These are phyloP conservation scores for Patella pellucida DNA, from an alignment of 2,888 invertebrate genomes.

Conservation along the genomic window DNA sequence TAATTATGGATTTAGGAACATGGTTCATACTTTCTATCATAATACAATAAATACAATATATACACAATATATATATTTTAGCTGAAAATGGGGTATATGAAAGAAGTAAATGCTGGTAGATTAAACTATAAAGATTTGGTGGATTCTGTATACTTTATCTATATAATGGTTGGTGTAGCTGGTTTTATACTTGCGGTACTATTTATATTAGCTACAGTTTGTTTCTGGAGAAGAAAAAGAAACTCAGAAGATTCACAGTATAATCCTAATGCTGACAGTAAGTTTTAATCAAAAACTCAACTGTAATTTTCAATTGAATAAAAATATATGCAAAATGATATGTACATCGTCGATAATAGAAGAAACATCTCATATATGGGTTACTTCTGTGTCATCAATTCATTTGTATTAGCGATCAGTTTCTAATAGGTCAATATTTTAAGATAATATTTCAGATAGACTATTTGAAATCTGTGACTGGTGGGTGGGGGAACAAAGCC, in stretches of 20 bases:
- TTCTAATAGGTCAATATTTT: no score
- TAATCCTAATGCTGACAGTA: neutral
- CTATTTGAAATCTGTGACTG: no score
- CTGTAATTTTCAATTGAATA: neutral
- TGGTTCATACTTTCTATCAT: neutral
- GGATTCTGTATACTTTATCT: constrained; percentile 43
- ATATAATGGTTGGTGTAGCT: constrained; percentile 39
- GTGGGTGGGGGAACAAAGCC: no score
- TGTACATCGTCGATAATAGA: no score
- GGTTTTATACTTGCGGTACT: constrained; percentile 33
- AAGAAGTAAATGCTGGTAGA: constrained; percentile 27
- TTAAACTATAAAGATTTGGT: constrained; percentile 40
- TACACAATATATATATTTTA: constrained; percentile 17
- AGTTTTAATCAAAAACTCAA: neutral
- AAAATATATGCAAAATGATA: no score
- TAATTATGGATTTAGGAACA: no score
- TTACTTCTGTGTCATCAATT: no score
- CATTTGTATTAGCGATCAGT: no score
- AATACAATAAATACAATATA: neutral
- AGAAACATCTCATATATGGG: no score
- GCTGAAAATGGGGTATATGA: constrained; percentile 34
- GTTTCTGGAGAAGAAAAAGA: constrained; percentile 22
- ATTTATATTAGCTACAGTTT: constrained; percentile 30
- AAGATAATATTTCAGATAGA: no score
- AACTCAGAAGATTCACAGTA: neutral